phyloP scores from a whole-genome alignment of 1,140 invertebrate genomes.

The Ceratoteleas bidentatus region DNA sequence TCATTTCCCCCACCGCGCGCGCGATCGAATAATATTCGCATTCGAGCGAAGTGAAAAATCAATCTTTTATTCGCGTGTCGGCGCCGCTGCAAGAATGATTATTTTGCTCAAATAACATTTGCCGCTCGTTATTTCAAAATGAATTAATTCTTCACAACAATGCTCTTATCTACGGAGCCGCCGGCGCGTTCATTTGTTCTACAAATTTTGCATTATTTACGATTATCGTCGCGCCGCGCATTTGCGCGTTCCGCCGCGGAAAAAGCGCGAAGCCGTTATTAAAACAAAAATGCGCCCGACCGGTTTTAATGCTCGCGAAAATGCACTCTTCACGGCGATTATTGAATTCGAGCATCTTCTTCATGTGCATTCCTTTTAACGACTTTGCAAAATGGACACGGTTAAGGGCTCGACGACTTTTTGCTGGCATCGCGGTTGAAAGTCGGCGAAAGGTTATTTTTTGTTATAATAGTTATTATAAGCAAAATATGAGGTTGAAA shows the following conservation, averaged over 20 bases:
- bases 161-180: constrained; percentile 18
- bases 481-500: too few species aligned
- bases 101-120: constrained; percentile 43
- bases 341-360: not conserved
- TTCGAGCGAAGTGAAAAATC: constrained; percentile 52
- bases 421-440: too few species aligned
- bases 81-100: constrained; percentile 27
- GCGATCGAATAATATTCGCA: constrained; percentile 60
- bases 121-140: constrained; percentile 31
- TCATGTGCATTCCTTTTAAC: not conserved
- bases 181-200: constrained; percentile 1
- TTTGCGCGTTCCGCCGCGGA: not conserved
- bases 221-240: not conserved
- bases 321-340: not conserved
- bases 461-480: too few species aligned
- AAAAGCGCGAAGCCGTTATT: not conserved
- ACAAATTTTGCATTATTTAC: constrained; percentile 4
- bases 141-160: constrained; percentile 50
- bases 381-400: too few species aligned
- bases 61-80: constrained; percentile 43
- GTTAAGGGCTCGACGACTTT: too few species aligned
- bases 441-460: too few species aligned
- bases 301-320: not conserved
- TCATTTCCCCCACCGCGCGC: constrained; percentile 52
- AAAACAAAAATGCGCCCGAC: not conserved